Percentiles rank a stretch among this genome's conserved stretches.
Conservation (phyloP, 2,888 invertebrate species). For the Ophioninae sp. region DNA sequence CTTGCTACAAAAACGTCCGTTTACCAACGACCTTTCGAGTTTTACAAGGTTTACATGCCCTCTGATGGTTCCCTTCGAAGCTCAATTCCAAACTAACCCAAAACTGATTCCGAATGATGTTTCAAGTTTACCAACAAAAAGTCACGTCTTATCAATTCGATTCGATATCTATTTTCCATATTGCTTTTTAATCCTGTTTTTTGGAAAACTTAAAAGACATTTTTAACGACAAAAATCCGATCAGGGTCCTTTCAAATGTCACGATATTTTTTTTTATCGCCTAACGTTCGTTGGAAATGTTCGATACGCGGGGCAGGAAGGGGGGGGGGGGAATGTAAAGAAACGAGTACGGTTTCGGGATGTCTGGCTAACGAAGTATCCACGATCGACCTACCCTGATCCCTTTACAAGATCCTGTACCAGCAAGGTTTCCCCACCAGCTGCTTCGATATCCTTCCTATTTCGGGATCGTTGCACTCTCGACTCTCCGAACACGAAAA, state of each 20-base stretch:
- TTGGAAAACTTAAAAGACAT: not conserved
- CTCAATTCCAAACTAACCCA: not conserved
- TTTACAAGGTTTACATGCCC: not conserved
- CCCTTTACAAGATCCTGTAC: slow-evolving; percentile 61
- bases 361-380: slow-evolving; percentile 31
- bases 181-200: too few relatives aligned
- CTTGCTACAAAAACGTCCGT: slow-evolving; percentile 5
- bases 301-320: not conserved
- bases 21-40: slow-evolving; percentile 7
- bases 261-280: not conserved
- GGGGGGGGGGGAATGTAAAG: slow-evolving; percentile 28
- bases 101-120: not conserved
- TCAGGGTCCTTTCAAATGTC: not conserved
- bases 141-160: too few relatives aligned
- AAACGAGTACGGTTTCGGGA: slow-evolving; percentile 59
- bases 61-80: not conserved
- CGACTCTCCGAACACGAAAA: not conserved
- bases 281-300: not conserved
- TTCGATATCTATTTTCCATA: too few relatives aligned
- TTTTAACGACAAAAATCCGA: slow-evolving; percentile 1
- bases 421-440: slow-evolving; percentile 59
- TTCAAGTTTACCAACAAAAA: not conserved
- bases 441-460: slow-evolving; percentile 50
- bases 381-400: slow-evolving; percentile 27
- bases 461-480: slow-evolving; percentile 17